A percentile compares a stretch with the other conserved stretches of the same genome.
phyloP scores from a whole-genome alignment of 2,113 vertebrate species.

The Emydura subglobosa region DNA sequence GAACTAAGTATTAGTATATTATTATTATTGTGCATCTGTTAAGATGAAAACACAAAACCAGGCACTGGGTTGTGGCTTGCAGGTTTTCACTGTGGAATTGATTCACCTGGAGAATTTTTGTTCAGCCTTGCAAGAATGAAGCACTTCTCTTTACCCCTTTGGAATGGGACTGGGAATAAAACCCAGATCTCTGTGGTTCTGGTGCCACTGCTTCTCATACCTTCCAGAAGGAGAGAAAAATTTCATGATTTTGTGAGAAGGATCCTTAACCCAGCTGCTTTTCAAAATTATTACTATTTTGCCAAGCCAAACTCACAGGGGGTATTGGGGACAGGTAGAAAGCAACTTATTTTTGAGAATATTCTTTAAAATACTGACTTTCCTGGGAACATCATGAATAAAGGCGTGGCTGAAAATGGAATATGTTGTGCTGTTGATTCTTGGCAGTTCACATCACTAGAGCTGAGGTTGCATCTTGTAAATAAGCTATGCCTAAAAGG shows the following conservation, averaged over 20 bases:
- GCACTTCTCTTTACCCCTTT: neutral
- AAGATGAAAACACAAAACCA: neutral
- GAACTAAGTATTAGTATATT: neutral
- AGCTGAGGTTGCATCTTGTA: neutral
- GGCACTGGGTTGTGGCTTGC: neutral
- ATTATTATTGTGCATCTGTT: neutral
- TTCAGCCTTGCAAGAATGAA: conserved; percentile 1
- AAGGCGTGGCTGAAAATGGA: neutral
- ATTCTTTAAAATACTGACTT: neutral
- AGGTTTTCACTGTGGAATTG: conserved; percentile 21
- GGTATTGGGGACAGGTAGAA: neutral
- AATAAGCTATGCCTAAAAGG: neutral
- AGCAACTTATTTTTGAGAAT: neutral
- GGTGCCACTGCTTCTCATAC: neutral
- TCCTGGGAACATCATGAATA: neutral
- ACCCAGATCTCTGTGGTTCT: neutral
- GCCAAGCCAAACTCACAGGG: neutral
- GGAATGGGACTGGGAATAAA: conserved; percentile 1
- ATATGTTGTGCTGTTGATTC: neutral
- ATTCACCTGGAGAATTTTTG: conserved; percentile 12
- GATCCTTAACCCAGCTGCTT: neutral
- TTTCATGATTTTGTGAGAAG: neutral
- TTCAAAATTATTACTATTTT: neutral
- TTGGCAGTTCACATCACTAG: neutral
- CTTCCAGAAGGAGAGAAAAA: neutral